Percentiles rank a stretch among this genome's conserved stretches.
Conservation (phyloP, 2,888 invertebrate species). For the Nymphalis polychloros region DNA sequence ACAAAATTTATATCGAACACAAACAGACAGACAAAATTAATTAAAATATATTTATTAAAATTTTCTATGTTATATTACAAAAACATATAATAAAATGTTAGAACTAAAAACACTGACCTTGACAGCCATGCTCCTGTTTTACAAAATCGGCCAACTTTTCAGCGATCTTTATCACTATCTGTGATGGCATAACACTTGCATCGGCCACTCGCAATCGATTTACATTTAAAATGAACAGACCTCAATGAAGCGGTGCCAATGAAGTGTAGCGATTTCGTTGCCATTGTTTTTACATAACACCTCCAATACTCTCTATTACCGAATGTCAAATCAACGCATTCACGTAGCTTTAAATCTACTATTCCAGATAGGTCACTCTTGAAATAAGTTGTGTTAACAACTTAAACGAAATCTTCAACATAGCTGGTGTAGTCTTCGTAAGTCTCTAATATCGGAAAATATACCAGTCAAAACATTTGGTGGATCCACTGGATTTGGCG, state of each 20-base stretch:
- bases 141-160: slow-evolving; percentile 45
- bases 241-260: slow-evolving; percentile 52
- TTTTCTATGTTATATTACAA: too few relatives aligned
- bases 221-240: slow-evolving; percentile 45
- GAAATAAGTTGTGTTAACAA: slow-evolving; percentile 50
- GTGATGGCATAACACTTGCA: slow-evolving; percentile 45
- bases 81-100: too few relatives aligned
- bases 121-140: slow-evolving; percentile 25
- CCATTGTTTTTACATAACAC: slow-evolving; percentile 76
- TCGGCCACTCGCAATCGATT: slow-evolving; percentile 47
- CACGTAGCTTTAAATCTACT: slow-evolving; percentile 70
- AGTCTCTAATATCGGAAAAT: slow-evolving; percentile 45
- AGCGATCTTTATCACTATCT: slow-evolving; percentile 45
- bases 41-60: too few relatives aligned
- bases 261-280: slow-evolving; percentile 81
- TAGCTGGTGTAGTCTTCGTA: slow-evolving; percentile 47
- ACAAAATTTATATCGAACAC: too few relatives aligned
- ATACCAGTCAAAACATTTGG: slow-evolving; percentile 44
- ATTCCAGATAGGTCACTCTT: slow-evolving; percentile 43
- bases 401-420: slow-evolving; percentile 44
- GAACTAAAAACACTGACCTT: neutral
- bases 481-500: slow-evolving; percentile 44
- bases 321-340: slow-evolving; percentile 60
- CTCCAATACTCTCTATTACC: slow-evolving; percentile 85
- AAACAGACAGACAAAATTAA: too few relatives aligned